Percentiles rank a stretch among this genome's conserved stretches.
These are phyloP conservation scores for Ips nitidus DNA, from an alignment of 1,140 invertebrate genomes.

Conservation along the genomic window DNA sequence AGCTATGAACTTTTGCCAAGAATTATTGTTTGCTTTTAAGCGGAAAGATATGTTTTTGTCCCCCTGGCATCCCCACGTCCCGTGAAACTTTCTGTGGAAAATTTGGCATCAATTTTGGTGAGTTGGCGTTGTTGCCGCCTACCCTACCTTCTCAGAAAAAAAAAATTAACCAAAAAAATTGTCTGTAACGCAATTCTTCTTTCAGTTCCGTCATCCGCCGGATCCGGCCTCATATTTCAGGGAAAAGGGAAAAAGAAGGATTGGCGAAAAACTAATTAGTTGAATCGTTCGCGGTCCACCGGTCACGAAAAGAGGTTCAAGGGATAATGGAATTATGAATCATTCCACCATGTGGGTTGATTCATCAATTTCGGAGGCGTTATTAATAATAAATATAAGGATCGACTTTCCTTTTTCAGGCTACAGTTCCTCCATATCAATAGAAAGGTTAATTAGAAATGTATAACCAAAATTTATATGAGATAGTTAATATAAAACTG, in stretches of 20 bases:
- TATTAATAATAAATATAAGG: constrained; percentile 1
- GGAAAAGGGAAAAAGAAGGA: constrained; percentile 18
- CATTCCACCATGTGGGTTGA: background rate
- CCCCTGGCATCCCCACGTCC: background rate
- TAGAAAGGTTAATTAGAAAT: no score
- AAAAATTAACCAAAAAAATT: background rate
- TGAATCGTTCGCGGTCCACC: constrained; percentile 20
- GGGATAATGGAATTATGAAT: constrained; percentile 9
- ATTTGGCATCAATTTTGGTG: background rate
- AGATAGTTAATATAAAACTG: no score
- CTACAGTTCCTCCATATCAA: no score
- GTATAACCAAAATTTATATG: no score
- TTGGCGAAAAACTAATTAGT: constrained; percentile 27
- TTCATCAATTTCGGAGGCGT: background rate
- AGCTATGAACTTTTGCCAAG: constrained; percentile 13
- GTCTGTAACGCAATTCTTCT: constrained; percentile 4
- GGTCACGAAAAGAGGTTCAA: constrained; percentile 24
- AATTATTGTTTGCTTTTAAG: constrained; percentile 29
- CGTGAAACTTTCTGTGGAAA: background rate
- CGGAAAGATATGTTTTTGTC: constrained; percentile 21
- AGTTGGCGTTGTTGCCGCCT: background rate
- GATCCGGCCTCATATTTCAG: constrained; percentile 13
- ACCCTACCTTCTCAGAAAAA: background rate
- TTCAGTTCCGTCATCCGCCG: background rate
- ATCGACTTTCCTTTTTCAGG: background rate